Percentiles rank a stretch among this genome's conserved stretches.
phyloP scores from a whole-genome alignment of 2,113 vertebrate species.

The Platanista minor region DNA sequence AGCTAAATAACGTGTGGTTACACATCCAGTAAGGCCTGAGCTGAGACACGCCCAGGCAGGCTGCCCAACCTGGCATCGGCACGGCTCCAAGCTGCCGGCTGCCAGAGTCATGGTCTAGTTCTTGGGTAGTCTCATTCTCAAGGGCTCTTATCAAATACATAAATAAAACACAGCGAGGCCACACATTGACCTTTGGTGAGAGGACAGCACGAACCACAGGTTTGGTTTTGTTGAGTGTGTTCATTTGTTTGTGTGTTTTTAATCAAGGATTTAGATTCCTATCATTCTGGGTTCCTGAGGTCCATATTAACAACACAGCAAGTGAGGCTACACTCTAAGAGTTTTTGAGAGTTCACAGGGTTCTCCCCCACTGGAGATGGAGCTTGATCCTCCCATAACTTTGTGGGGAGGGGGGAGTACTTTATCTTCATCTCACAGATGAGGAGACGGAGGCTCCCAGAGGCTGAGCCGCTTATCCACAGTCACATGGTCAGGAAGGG shows the following conservation, averaged over 20 bases:
- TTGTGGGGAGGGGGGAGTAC: accelerated
- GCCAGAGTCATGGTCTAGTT: background rate
- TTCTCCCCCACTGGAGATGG: background rate
- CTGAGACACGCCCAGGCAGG: background rate
- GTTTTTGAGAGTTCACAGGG: background rate
- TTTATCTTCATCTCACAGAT: background rate
- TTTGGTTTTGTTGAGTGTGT: background rate
- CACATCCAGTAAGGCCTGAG: background rate
- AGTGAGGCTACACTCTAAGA: background rate
- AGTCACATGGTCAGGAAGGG: background rate
- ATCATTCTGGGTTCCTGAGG: background rate
- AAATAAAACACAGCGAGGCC: background rate
- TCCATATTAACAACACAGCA: background rate
- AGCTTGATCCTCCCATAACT: background rate
- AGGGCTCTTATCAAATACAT: background rate
- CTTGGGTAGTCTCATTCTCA: background rate
- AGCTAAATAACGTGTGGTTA: background rate
- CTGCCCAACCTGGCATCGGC: background rate
- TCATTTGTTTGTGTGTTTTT: background rate
- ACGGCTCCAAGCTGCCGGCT: background rate
- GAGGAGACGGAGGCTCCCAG: background rate
- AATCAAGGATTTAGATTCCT: background rate
- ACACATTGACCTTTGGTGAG: accelerated
- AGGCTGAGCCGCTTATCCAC: background rate
- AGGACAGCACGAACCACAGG: background rate